phyloP scores from a whole-genome alignment of 2,888 invertebrate species.

The Silvanus unidentatus region DNA sequence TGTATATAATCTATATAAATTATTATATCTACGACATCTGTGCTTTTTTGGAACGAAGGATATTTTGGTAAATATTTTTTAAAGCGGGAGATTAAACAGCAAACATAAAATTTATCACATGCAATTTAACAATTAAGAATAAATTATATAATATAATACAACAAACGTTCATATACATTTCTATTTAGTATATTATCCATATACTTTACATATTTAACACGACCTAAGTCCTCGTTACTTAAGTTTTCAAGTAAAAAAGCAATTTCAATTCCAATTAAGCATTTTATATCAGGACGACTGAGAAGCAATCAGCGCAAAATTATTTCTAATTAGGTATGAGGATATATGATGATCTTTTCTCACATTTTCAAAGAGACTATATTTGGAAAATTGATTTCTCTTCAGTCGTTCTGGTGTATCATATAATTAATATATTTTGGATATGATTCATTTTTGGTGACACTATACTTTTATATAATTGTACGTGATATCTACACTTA shows the following conservation, averaged over 20 bases:
- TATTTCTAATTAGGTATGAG: conserved; percentile 6
- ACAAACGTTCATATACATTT: conserved; percentile 38
- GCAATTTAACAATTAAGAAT: conserved; percentile 42
- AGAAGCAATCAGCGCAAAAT: conserved; percentile 15
- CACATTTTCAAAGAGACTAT: conserved; percentile 4
- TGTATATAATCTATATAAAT: background rate
- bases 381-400: conserved; percentile 3
- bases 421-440: conserved; percentile 34
- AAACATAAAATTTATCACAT: conserved; percentile 44
- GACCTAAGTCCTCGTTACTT: conserved; percentile 28
- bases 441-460: conserved; percentile 39
- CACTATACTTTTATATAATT: conserved; percentile 39
- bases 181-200: conserved; percentile 26
- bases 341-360: conserved; percentile 8
- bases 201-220: conserved; percentile 37
- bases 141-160: conserved; percentile 36
- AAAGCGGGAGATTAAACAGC: conserved; percentile 38
- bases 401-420: conserved; percentile 3
- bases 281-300: conserved; percentile 29
- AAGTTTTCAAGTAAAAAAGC: conserved; percentile 46
- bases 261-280: conserved; percentile 49
- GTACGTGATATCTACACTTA: conserved; percentile 41
- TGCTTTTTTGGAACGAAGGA: conserved; percentile 22
- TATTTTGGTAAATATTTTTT: conserved; percentile 17
- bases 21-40: conserved; percentile 17